phyloP scores from a whole-genome alignment of 1,140 invertebrate species.

The Eueides isabella region DNA sequence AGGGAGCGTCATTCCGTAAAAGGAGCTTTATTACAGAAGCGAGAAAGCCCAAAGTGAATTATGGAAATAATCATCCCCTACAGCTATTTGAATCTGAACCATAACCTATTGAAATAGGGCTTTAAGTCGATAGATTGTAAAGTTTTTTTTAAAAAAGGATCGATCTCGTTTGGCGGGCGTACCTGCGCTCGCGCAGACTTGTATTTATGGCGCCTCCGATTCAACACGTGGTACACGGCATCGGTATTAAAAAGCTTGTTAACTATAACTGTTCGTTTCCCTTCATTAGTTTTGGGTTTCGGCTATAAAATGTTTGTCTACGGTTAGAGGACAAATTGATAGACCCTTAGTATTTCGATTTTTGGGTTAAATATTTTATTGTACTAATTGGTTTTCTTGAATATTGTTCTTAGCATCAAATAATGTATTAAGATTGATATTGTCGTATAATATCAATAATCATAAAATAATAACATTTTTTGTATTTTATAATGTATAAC shows the following conservation, averaged over 20 bases:
- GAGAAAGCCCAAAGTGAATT: conserved; percentile 79
- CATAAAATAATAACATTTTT: too few relatives aligned
- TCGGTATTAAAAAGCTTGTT: conserved; percentile 75
- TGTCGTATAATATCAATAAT: too few relatives aligned
- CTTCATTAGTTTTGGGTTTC: conserved; percentile 57
- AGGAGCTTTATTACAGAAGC: conserved; percentile 79
- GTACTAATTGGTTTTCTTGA: not conserved
- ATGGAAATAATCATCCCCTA: conserved; percentile 58
- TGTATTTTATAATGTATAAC: too few relatives aligned
- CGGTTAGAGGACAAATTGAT: conserved; percentile 41
- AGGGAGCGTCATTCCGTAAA: conserved; percentile 61
- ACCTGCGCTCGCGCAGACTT: conserved; percentile 77
- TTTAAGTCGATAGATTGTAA: conserved; percentile 38
- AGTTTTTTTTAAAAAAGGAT: conserved; percentile 73
- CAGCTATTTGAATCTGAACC: conserved; percentile 43
- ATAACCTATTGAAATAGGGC: conserved; percentile 41
- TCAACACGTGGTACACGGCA: conserved; percentile 69
- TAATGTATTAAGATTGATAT: too few relatives aligned
- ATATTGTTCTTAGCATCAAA: not conserved
- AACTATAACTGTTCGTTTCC: conserved; percentile 70
- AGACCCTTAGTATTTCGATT: conserved; percentile 2
- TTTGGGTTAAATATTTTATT: not conserved
- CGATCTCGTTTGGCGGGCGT: conserved; percentile 79
- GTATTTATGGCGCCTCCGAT: conserved; percentile 79
- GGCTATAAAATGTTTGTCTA: conserved; percentile 47